Percentiles rank a stretch among this genome's conserved stretches.
Evolutionary conservation across 2,888 invertebrate genomes (phyloP).

Genomic region (Drosophila subsilvestris): DNA sequence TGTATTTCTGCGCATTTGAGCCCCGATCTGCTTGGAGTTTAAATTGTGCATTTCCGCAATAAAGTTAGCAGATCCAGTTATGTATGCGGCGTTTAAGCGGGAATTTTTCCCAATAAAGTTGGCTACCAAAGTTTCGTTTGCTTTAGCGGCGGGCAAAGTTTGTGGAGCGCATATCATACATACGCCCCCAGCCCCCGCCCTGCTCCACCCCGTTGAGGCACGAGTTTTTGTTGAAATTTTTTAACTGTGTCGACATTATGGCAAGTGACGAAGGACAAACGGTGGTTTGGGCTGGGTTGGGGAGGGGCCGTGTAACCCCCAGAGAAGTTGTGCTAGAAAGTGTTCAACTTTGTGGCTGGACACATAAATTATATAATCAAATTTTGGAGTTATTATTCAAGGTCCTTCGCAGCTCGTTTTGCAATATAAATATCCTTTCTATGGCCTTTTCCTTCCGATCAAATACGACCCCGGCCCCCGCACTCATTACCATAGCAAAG

Average conservation of each 20-base stretch:
- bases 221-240: slow-evolving; percentile 15
- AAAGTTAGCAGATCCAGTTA: neutral
- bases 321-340: slow-evolving; percentile 2
- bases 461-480: neutral
- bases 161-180: slow-evolving; percentile 18
- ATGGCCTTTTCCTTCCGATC: neutral
- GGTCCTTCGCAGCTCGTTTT: neutral
- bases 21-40: neutral
- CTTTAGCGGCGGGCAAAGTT: neutral
- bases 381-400: neutral
- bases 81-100: neutral
- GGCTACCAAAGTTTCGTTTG: neutral
- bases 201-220: neutral
- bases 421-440: neutral
- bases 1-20: slow-evolving; percentile 22
- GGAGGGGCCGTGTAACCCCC: neutral
- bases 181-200: slow-evolving; percentile 19
- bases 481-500: neutral
- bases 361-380: slow-evolving; percentile 13
- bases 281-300: neutral
- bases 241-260: slow-evolving; percentile 9
- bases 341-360: neutral
- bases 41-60: neutral
- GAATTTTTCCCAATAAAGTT: slow-evolving; percentile 1
- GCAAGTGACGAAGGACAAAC: neutral